Evolutionary conservation across 1,140 invertebrate genomes (phyloP).

Genomic region (Drosophila truncata): DNA sequence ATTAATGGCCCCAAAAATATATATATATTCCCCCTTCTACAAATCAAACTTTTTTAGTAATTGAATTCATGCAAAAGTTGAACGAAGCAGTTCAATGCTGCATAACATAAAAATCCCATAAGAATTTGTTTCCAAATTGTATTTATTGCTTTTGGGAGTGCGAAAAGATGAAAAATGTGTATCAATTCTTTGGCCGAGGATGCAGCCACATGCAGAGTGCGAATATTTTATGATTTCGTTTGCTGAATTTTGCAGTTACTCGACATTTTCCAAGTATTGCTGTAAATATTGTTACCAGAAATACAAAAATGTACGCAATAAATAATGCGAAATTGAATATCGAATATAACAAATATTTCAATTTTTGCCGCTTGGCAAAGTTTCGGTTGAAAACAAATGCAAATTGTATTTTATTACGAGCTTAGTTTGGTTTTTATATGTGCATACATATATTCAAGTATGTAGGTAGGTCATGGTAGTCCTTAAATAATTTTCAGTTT

Average conservation of each 20-base stretch:
- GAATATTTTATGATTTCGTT: constrained; percentile 44
- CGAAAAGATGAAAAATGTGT: constrained; percentile 55
- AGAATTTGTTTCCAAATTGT: constrained; percentile 35
- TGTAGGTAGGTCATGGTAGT: background rate
- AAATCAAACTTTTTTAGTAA: constrained; percentile 29
- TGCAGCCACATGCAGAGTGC: constrained; percentile 24
- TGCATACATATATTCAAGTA: background rate
- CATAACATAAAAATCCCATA: constrained; percentile 34
- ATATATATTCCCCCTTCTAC: background rate
- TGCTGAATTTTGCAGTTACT: constrained; percentile 16
- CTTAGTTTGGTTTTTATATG: background rate
- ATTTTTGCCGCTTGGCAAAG: constrained; percentile 26
- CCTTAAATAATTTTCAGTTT: background rate
- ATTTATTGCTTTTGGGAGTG: constrained; percentile 43
- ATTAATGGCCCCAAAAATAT: background rate
- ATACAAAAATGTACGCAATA: constrained; percentile 32
- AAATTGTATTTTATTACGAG: constrained; percentile 21
- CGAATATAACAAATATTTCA: constrained; percentile 29
- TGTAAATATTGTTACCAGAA: constrained; percentile 5
- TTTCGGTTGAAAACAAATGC: constrained; percentile 29
- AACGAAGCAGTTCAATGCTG: constrained; percentile 7
- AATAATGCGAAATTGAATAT: constrained; percentile 38
- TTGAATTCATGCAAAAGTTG: constrained; percentile 23
- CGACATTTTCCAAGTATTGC: constrained; percentile 15
- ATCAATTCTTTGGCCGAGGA: constrained; percentile 49